phyloP scores from a whole-genome alignment of 1,140 invertebrate species.

The Akabosia matsudoensis region DNA sequence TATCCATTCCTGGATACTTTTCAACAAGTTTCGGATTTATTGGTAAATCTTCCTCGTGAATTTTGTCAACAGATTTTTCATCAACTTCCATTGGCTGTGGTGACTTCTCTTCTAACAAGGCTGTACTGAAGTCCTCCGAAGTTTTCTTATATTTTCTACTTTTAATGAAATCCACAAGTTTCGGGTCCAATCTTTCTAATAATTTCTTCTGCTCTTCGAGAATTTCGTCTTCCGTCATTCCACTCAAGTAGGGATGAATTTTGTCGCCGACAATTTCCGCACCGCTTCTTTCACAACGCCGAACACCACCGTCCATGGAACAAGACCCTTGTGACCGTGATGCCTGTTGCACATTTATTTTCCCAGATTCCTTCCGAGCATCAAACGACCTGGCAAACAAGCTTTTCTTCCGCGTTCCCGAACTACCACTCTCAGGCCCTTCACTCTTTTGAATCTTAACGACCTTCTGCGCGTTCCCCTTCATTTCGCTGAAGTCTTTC shows the following conservation, averaged over 20 bases:
- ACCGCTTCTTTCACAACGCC: no score
- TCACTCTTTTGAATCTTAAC: neutral
- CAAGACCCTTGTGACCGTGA: no score
- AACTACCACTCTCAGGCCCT: no score
- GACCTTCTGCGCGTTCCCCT: neutral
- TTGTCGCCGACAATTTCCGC: conserved; percentile 19
- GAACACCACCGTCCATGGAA: no score
- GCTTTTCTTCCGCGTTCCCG: neutral
- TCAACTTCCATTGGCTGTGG: conserved; percentile 41
- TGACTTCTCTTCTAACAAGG: conserved; percentile 25
- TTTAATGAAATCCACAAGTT: conserved; percentile 64
- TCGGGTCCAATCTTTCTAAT: conserved; percentile 62
- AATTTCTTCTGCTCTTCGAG: conserved; percentile 67
- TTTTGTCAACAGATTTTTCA: conserved; percentile 47
- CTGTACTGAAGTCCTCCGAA: conserved; percentile 24
- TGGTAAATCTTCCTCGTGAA: conserved; percentile 49
- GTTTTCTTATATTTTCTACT: conserved; percentile 53
- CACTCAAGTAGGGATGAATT: conserved; percentile 52
- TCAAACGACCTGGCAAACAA: conserved; percentile 18
- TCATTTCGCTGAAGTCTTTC: neutral
- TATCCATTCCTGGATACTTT: conserved; percentile 77
- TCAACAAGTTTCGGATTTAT: conserved; percentile 61
- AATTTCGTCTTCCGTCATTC: conserved; percentile 74
- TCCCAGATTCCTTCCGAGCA: neutral
- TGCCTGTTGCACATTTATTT: neutral